Evolutionary conservation across 1,140 invertebrate species (phyloP).

Genomic region (Neodiprion virginianus): DNA sequence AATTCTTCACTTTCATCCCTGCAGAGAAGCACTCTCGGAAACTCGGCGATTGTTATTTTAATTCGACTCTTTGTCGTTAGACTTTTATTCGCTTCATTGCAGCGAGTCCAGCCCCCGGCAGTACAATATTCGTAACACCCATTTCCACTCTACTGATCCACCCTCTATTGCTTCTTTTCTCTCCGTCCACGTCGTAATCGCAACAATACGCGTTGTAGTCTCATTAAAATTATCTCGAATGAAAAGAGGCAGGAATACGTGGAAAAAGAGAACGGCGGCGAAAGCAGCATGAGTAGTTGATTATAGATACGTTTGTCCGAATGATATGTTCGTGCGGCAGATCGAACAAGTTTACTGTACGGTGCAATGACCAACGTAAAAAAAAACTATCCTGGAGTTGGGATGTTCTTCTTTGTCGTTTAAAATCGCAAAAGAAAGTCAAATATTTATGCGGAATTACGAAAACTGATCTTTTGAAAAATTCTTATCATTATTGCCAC

Average conservation of each 20-base stretch:
- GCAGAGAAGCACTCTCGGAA: not conserved
- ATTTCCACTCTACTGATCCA: slow-evolving; percentile 20
- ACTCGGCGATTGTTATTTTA: slow-evolving; percentile 47
- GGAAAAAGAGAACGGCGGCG: too few relatives aligned
- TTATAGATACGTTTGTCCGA: too few relatives aligned
- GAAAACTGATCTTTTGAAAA: too few relatives aligned
- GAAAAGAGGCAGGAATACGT: not conserved
- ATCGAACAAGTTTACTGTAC: too few relatives aligned
- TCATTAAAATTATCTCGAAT: slow-evolving; percentile 50
- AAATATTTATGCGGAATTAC: too few relatives aligned
- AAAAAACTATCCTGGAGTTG: too few relatives aligned
- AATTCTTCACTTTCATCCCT: not conserved
- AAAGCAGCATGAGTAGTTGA: too few relatives aligned
- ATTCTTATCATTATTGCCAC: too few relatives aligned
- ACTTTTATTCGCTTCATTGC: slow-evolving; percentile 40
- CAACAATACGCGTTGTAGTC: slow-evolving; percentile 29
- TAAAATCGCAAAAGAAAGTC: too few relatives aligned
- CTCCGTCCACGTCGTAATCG: not conserved
- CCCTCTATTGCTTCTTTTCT: slow-evolving; percentile 9
- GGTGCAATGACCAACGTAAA: too few relatives aligned
- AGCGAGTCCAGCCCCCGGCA: slow-evolving; percentile 30
- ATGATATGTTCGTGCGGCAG: too few relatives aligned
- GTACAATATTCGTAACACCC: slow-evolving; percentile 30
- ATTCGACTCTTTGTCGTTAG: slow-evolving; percentile 50
- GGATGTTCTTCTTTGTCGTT: too few relatives aligned